phyloP scores from a whole-genome alignment of 2,797 vertebrate genomes.

The Limosa lapponica region DNA sequence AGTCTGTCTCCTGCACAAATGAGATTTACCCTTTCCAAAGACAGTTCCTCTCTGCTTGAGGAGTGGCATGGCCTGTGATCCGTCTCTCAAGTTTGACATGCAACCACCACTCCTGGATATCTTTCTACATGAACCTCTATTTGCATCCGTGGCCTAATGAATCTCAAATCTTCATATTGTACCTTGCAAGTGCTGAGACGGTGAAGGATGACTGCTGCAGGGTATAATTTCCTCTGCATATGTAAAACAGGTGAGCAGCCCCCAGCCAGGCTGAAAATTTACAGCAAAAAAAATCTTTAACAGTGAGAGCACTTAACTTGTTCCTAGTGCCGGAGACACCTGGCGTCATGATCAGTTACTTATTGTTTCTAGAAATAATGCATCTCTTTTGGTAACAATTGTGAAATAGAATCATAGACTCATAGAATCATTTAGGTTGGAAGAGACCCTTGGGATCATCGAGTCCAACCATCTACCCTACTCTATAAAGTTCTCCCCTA shows the following conservation, averaged over 20 bases:
- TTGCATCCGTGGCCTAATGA: neutral
- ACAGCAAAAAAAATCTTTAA: neutral
- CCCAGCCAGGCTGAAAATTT: neutral
- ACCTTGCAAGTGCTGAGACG: neutral
- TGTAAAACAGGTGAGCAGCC: conserved; percentile 21
- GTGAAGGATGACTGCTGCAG: neutral
- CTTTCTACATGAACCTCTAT: neutral
- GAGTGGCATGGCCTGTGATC: neutral
- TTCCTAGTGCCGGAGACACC: neutral
- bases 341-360: neutral
- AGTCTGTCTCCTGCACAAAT: conserved; percentile 23
- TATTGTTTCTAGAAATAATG: neutral
- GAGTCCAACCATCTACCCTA: no score
- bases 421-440: no score
- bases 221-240: conserved; percentile 11
- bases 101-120: neutral
- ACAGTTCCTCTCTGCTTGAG: neutral
- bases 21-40: conserved; percentile 37
- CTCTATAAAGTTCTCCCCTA: no score
- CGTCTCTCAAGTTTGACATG: conserved; percentile 2
- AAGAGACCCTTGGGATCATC: no score
- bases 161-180: neutral
- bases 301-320: neutral
- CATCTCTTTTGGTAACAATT: neutral
- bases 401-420: no score